Evolutionary conservation across 2,113 vertebrate species (phyloP).

Genomic region (Nothobranchius kuhntae): DNA sequence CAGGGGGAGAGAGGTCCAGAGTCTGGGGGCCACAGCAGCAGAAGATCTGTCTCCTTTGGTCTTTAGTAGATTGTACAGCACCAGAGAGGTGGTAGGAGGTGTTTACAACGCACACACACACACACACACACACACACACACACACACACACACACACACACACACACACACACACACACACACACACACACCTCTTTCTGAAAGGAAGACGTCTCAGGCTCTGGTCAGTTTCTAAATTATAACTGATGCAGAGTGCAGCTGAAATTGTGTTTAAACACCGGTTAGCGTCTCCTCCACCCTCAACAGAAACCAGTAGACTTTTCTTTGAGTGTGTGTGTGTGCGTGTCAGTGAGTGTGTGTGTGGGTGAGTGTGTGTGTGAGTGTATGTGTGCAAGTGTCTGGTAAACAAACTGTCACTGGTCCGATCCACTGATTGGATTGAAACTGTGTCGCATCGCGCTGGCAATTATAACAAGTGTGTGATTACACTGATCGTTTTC

Average conservation of each 20-base stretch:
- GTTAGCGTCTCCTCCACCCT: constrained; percentile 22
- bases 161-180: too few species aligned
- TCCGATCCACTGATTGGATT: constrained; percentile 53
- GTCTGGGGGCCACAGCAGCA: too few species aligned
- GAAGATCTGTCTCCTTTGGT: too few species aligned
- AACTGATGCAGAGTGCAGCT: constrained; percentile 27
- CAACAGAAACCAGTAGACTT: constrained; percentile 19
- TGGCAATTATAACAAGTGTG: constrained; percentile 58
- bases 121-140: too few species aligned
- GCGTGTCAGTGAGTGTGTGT: too few species aligned
- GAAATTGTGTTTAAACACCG: constrained; percentile 43
- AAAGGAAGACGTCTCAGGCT: neutral
- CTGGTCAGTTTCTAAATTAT: constrained; percentile 24
- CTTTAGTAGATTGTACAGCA: too few species aligned
- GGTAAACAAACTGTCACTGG: constrained; percentile 33
- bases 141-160: too few species aligned
- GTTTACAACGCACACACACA: too few species aligned
- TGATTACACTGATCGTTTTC: constrained; percentile 65
- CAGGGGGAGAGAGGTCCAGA: too few species aligned
- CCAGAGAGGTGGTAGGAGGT: too few species aligned
- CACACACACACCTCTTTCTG: neutral
- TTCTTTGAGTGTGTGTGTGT: too few species aligned
- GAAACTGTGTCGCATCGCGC: constrained; percentile 46
- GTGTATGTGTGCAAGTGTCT: constrained; percentile 4
- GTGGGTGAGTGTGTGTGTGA: too few species aligned